Evolutionary conservation across 2,797 vertebrate species (phyloP).

Genomic region (Tenualosa thibaudeaui): DNA sequence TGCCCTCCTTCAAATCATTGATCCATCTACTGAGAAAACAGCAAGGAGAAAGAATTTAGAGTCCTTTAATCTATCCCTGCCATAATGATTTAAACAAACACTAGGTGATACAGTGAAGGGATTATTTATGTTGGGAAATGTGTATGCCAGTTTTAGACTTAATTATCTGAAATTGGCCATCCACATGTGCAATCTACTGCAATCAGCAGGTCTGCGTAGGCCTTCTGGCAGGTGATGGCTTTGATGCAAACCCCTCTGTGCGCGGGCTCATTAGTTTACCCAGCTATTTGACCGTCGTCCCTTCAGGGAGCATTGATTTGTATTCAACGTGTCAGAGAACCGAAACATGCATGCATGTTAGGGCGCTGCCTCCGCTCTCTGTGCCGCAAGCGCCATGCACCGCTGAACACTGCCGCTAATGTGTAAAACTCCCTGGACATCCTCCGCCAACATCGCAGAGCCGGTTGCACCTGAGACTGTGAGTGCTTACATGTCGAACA

Average conservation of each 20-base stretch:
- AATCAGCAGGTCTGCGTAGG: constrained; percentile 12
- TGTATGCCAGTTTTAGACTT: constrained; percentile 19
- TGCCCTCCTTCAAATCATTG: neutral
- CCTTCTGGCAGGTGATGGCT: constrained; percentile 11
- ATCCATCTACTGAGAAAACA: neutral
- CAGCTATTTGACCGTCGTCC: constrained; percentile 51
- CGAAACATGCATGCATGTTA: constrained; percentile 50
- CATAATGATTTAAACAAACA: constrained; percentile 23
- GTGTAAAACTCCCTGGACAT: constrained; percentile 54
- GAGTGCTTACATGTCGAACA: constrained; percentile 62
- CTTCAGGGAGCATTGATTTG: constrained; percentile 62
- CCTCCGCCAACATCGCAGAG: constrained; percentile 63
- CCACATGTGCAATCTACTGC: constrained; percentile 19
- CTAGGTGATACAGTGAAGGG: constrained; percentile 16
- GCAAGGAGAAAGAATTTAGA: neutral
- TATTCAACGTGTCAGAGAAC: constrained; percentile 43
- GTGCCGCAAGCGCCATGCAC: neutral
- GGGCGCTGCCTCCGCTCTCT: constrained; percentile 32
- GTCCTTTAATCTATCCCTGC: neutral
- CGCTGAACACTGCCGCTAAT: constrained; percentile 58
- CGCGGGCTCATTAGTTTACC: constrained; percentile 49
- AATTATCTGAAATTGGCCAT: constrained; percentile 22
- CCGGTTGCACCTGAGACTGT: constrained; percentile 48
- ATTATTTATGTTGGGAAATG: constrained; percentile 17
- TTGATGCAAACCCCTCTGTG: constrained; percentile 34